These are phyloP conservation scores for Sipha maydis DNA, from an alignment of 2,888 invertebrate species.

Conservation along the genomic window DNA sequence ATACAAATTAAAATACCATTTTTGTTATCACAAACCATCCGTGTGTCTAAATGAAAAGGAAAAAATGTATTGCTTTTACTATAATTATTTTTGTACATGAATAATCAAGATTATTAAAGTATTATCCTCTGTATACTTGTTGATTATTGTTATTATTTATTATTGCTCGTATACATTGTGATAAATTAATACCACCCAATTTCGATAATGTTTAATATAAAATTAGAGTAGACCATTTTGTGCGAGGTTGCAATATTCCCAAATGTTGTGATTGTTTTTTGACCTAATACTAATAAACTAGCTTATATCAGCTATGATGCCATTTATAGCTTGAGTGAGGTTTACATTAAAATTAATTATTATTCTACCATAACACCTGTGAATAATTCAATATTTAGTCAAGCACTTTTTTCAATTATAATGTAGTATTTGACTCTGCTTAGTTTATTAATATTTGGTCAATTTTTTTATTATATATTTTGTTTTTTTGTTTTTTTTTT, in stretches of 20 bases:
- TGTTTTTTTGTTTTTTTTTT: neutral
- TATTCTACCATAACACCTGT: neutral
- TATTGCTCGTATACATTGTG: slow-evolving; percentile 2
- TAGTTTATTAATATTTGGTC: neutral
- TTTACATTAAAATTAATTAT: neutral
- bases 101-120: neutral
- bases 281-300: neutral
- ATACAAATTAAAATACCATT: neutral
- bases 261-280: neutral
- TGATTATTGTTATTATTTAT: slow-evolving; percentile 20
- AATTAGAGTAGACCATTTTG: neutral
- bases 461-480: neutral
- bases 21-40: too few species aligned
- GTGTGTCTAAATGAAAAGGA: neutral
- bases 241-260: neutral
- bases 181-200: neutral
- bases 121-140: neutral
- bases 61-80: too few species aligned
- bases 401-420: neutral
- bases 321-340: neutral
- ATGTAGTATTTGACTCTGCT: neutral
- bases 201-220: neutral
- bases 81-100: too few species aligned
- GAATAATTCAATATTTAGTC: neutral
- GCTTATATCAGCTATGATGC: neutral